Evolutionary conservation across 2,113 vertebrate genomes (phyloP).

Genomic region (Eublepharis macularius): DNA sequence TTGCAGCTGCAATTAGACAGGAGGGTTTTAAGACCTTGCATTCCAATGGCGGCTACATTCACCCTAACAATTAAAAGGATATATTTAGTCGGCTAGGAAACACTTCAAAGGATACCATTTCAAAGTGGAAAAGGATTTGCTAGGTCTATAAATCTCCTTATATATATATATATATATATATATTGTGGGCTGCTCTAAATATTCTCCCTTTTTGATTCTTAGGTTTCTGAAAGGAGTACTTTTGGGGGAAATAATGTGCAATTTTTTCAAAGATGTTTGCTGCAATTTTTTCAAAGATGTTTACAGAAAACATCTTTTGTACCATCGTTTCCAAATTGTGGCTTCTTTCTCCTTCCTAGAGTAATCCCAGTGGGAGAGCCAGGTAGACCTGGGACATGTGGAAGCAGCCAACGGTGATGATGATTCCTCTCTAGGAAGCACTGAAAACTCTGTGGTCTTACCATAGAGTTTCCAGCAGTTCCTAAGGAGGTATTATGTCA

Average conservation of each 20-base stretch:
- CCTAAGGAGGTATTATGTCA: no score
- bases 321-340: not conserved
- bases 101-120: constrained; percentile 50
- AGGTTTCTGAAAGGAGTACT: not conserved
- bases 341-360: not conserved
- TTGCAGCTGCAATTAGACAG: constrained; percentile 43
- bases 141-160: constrained; percentile 39
- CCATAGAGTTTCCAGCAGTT: no score
- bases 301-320: no score
- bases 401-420: no score
- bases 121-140: constrained; percentile 36
- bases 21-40: constrained; percentile 55
- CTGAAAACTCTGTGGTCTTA: no score
- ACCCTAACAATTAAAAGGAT: constrained; percentile 61
- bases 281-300: no score
- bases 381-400: no score
- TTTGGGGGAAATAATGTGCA: no score
- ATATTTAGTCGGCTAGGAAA: constrained; percentile 59
- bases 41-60: constrained; percentile 46
- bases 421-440: no score
- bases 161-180: not conserved
- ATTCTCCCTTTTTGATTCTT: not conserved
- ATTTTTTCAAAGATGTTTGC: not conserved
- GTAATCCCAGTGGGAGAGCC: no score
- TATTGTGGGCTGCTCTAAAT: not conserved